phyloP scores from a whole-genome alignment of 2,797 vertebrate species.

The Podargus strigoides region DNA sequence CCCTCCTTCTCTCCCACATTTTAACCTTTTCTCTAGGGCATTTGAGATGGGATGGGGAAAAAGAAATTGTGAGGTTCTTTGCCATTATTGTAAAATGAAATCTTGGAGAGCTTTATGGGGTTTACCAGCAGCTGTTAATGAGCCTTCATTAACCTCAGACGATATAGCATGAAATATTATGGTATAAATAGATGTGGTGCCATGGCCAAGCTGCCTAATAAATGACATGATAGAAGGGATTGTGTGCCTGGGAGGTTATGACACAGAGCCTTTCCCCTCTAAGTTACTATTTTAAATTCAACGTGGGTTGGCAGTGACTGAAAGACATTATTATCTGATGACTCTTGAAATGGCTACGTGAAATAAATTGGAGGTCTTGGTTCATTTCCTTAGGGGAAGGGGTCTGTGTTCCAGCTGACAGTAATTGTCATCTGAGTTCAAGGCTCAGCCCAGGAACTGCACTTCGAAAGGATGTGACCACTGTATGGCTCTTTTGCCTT shows the following conservation, averaged over 20 bases:
- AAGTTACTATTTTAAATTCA: conserved; percentile 39
- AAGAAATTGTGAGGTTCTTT: conserved; percentile 1
- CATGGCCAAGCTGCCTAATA: conserved; percentile 41
- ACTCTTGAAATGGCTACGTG: not conserved
- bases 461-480: not conserved
- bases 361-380: conserved; percentile 15
- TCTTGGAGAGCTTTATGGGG: conserved; percentile 40
- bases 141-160: conserved; percentile 65
- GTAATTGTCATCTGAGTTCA: not conserved
- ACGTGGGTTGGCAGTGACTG: not conserved
- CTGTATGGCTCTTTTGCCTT: not conserved
- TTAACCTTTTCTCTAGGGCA: conserved; percentile 46
- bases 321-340: not conserved
- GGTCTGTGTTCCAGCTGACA: not conserved
- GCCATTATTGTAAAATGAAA: conserved; percentile 49
- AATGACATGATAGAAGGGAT: not conserved
- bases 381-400: conserved; percentile 11
- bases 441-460: not conserved
- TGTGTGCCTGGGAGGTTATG: not conserved
- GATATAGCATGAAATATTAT: conserved; percentile 21
- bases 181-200: conserved; percentile 50
- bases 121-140: conserved; percentile 54
- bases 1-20: not conserved
- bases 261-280: not conserved
- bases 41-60: conserved; percentile 37